Conservation (phyloP, 2,113 vertebrate species). For the Pangasianodon gigas region DNA sequence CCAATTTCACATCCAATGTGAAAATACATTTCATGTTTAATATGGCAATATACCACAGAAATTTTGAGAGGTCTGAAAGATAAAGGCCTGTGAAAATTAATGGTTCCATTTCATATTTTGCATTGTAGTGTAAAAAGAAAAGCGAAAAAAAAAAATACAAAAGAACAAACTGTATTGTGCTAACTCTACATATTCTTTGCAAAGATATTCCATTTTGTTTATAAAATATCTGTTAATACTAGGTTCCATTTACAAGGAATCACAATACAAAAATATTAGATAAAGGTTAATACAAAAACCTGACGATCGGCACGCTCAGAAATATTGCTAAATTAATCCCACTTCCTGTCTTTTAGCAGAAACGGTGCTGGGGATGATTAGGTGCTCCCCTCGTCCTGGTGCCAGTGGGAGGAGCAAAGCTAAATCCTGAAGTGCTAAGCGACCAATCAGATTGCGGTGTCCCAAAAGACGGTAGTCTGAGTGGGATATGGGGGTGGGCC, state of each 20-base stretch:
- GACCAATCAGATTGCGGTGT: conserved; percentile 89
- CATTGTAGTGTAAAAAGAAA: conserved; percentile 59
- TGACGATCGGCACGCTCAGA: conserved; percentile 77
- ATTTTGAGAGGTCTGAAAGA: conserved; percentile 64
- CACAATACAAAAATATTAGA: conserved; percentile 82
- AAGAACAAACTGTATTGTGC: conserved; percentile 69
- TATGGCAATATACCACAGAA: conserved; percentile 60
- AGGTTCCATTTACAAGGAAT: conserved; percentile 72
- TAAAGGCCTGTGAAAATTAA: conserved; percentile 45
- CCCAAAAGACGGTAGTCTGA: conserved; percentile 94
- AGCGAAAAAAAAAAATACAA: conserved; percentile 44
- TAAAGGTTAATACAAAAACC: conserved; percentile 77
- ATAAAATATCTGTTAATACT: conserved; percentile 81
- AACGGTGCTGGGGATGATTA: conserved; percentile 43
- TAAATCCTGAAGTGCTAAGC: conserved; percentile 54
- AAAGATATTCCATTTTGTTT: conserved; percentile 72
- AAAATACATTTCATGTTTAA: conserved; percentile 57
- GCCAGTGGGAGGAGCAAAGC: conserved; percentile 46
- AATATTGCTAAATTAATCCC: conserved; percentile 78
- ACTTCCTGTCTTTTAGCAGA: conserved; percentile 68
- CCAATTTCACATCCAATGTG: conserved; percentile 43
- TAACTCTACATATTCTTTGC: conserved; percentile 71
- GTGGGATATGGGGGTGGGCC: conserved; percentile 91
- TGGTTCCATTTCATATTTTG: conserved; percentile 27
- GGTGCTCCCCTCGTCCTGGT: conserved; percentile 53